These are phyloP conservation scores for Ophthalmolycus amberensis DNA, from an alignment of 2,113 vertebrate genomes.

Conservation along the genomic window DNA sequence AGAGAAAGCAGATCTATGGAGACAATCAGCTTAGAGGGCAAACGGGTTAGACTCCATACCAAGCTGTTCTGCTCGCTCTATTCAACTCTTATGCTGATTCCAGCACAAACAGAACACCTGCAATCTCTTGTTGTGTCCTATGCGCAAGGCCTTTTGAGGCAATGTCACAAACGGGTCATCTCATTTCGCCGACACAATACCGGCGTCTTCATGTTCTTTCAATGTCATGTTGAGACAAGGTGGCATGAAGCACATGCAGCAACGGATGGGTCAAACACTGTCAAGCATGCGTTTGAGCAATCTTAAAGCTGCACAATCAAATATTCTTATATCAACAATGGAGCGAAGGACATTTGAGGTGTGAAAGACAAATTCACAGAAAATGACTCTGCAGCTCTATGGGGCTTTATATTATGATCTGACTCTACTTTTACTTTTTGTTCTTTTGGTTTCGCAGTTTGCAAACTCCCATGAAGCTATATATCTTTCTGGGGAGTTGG, in stretches of 20 bases:
- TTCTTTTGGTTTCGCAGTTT: not conserved
- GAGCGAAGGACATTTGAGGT: not conserved
- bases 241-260: slow-evolving; percentile 3
- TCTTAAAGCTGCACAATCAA: not conserved
- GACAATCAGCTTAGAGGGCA: slow-evolving; percentile 80
- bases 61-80: slow-evolving; percentile 49
- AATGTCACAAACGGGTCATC: slow-evolving; percentile 62
- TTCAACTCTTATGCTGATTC: slow-evolving; percentile 71
- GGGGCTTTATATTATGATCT: too few species aligned
- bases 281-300: not conserved
- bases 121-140: slow-evolving; percentile 55
- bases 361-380: not conserved
- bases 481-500: not conserved
- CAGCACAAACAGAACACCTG: slow-evolving; percentile 55
- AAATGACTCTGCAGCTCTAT: not conserved
- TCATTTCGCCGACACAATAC: slow-evolving; percentile 65
- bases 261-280: not conserved
- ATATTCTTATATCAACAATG: not conserved
- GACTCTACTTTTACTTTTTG: not conserved
- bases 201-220: slow-evolving; percentile 23
- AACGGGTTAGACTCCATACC: slow-evolving; percentile 52
- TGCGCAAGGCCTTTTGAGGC: slow-evolving; percentile 47
- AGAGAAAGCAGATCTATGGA: slow-evolving; percentile 77
- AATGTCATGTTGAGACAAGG: slow-evolving; percentile 54
- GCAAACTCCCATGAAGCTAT: not conserved